Evolutionary conservation across 1,140 invertebrate species (phyloP).

Genomic region (Pseudoatta argentina): DNA sequence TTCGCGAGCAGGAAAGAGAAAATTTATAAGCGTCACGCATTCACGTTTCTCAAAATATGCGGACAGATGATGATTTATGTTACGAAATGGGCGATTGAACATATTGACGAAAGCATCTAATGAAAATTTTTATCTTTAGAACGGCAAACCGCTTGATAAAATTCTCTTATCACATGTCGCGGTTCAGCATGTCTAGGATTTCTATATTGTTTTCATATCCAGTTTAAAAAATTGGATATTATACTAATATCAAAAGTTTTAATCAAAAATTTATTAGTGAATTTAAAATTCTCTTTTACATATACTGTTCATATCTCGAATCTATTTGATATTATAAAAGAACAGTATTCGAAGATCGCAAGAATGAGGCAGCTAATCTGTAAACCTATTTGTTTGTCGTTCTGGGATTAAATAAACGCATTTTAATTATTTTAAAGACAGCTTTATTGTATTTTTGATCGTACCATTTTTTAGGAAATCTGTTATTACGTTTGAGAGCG

Average conservation of each 20-base stretch:
- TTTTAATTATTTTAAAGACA: conserved; percentile 29
- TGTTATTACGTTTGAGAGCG: conserved; percentile 45
- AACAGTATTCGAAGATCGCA: background rate
- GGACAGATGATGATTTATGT: conserved; percentile 18
- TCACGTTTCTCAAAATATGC: conserved; percentile 34
- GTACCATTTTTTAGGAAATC: conserved; percentile 35
- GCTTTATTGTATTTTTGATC: conserved; percentile 43
- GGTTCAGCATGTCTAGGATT: background rate
- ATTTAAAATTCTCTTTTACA: conserved; percentile 13
- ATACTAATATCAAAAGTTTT: background rate
- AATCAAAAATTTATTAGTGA: conserved; percentile 2
- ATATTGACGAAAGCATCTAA: conserved; percentile 1
- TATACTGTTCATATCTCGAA: background rate
- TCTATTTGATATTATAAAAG: background rate
- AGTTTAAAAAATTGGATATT: background rate
- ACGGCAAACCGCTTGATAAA: conserved; percentile 23
- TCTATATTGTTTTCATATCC: background rate
- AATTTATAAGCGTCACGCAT: conserved; percentile 45
- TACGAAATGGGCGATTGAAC: conserved; percentile 19
- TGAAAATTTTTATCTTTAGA: conserved; percentile 12
- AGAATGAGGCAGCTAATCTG: conserved; percentile 15
- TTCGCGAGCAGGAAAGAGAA: conserved; percentile 49
- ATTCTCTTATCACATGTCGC: background rate
- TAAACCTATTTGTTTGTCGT: conserved; percentile 19
- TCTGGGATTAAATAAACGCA: conserved; percentile 2